phyloP scores from a whole-genome alignment of 2,797 vertebrate genomes.

The Bradypodion pumilum region DNA sequence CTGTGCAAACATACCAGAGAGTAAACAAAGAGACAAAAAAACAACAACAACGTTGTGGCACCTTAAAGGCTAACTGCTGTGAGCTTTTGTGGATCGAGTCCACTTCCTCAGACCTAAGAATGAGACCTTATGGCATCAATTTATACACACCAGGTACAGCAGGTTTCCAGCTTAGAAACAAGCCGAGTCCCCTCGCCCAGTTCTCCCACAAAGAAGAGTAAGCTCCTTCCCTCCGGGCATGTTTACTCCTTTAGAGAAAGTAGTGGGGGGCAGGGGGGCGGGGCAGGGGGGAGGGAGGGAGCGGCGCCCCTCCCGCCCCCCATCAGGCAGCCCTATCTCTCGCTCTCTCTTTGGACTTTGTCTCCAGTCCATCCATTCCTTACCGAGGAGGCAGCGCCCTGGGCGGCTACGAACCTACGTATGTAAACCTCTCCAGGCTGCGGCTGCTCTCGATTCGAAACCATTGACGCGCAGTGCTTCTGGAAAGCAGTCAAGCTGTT shows the following conservation, averaged over 20 bases:
- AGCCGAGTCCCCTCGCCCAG: neutral
- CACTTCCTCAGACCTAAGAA: no score
- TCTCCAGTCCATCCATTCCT: conserved; percentile 3
- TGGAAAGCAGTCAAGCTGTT: conserved; percentile 67
- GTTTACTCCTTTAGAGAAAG: conserved; percentile 7
- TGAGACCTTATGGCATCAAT: no score
- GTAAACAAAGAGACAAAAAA: no score
- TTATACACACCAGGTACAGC: no score
- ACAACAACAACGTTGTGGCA: no score
- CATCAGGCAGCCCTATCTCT: neutral
- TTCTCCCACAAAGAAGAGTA: neutral
- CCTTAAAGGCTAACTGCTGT: no score
- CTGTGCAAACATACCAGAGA: no score
- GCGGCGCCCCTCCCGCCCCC: neutral
- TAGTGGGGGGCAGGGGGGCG: accelerated
- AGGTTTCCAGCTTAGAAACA: conserved; percentile 27
- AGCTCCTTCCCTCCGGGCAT: neutral
- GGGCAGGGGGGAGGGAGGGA: accelerated
- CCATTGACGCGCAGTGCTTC: conserved; percentile 69
- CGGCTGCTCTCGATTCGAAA: conserved; percentile 64
- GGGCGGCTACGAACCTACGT: conserved; percentile 49
- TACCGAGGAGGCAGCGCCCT: conserved; percentile 11
- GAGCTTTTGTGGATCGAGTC: no score
- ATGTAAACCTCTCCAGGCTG: conserved; percentile 45
- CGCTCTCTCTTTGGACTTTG: neutral